Evolutionary conservation across 2,797 vertebrate species (phyloP), one percentile per base, ranked within the genome.

Genomic region (Cyprinella venusta): DNA sequence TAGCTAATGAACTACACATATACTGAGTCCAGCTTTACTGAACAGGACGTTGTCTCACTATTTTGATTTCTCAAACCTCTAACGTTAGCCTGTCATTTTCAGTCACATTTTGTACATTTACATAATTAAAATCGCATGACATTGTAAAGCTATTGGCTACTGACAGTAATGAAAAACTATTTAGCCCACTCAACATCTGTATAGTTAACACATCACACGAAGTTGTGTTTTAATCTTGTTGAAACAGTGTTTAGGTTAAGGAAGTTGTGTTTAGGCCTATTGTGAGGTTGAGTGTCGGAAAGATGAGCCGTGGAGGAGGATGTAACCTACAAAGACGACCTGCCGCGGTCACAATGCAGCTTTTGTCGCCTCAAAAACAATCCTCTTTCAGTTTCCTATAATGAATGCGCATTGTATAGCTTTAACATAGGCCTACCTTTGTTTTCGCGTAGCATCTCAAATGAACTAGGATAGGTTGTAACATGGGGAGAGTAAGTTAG

Each of bases 291-390:
- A 67, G 2, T 56, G 36, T 21, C 6, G 26, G 81, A 76, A 80
- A 71, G 76, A 86, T 65, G 77, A 86, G 71, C 63, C 12, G 48
- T 36, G 45, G 50, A 72, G 45, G 50, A 72, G 68, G 64, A 85
- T 76, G 63, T 86, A 78, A 81, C 75, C 82, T 80, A 80, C 56
- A 50, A 50, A 81, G 83, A 72, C 72, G 54, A 85, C 38, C 63
- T 33, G 68, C 36, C 50, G 40, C 16, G 68, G 30, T 72, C 63
- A 89, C 86, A 89, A 87, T 68, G 56, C 56, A 72, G 59, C 89
- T 84, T 78, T 82, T 89, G 87, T 86, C 69, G 16, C 50, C 33
- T 84, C 63, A 48, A 59, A 86, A 88, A 65, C 63, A 85, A 76
- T 59, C 67, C 19, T 33, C 83, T 86, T 84, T 87, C n/a, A 82